These are phyloP conservation scores for Blera fallax DNA, from an alignment of 2,888 invertebrate genomes.

Conservation along the genomic window DNA sequence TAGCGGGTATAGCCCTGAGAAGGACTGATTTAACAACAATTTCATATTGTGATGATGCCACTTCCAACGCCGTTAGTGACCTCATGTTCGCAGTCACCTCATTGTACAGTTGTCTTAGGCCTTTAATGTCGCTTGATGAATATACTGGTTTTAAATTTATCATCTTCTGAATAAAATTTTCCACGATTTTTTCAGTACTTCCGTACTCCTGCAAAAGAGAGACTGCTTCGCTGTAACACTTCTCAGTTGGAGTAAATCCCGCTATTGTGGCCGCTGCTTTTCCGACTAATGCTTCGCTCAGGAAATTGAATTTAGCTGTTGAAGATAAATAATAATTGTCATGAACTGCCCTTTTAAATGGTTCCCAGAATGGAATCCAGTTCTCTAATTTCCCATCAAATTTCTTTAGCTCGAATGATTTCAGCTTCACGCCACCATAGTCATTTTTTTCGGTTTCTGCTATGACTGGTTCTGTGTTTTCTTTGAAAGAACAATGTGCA, in stretches of 20 bases:
- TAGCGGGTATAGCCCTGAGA: slow-evolving; percentile 40
- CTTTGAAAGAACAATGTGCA: background rate
- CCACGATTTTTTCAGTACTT: slow-evolving; percentile 49
- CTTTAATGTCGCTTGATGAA: slow-evolving; percentile 7
- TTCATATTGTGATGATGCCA: slow-evolving; percentile 48
- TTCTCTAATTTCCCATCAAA: slow-evolving; percentile 62
- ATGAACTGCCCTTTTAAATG: slow-evolving; percentile 60
- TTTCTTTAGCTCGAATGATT: slow-evolving; percentile 46
- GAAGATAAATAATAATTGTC: slow-evolving; percentile 42
- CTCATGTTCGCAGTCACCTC: slow-evolving; percentile 40
- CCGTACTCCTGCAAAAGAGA: slow-evolving; percentile 33
- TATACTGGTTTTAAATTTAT: slow-evolving; percentile 38
- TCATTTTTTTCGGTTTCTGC: background rate
- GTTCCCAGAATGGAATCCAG: slow-evolving; percentile 63
- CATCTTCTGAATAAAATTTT: slow-evolving; percentile 51
- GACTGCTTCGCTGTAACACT: slow-evolving; percentile 55
- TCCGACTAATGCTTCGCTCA: slow-evolving; percentile 44
- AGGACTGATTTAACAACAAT: slow-evolving; percentile 49
- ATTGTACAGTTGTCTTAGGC: slow-evolving; percentile 43
- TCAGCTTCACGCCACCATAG: slow-evolving; percentile 25
- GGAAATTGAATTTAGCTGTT: slow-evolving; percentile 54
- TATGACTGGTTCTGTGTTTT: background rate
- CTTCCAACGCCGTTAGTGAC: slow-evolving; percentile 56
- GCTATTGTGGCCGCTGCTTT: slow-evolving; percentile 45
- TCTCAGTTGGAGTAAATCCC: slow-evolving; percentile 49